Evolutionary conservation across 2,113 vertebrate species (phyloP).

Genomic region (Rhombomys opimus): DNA sequence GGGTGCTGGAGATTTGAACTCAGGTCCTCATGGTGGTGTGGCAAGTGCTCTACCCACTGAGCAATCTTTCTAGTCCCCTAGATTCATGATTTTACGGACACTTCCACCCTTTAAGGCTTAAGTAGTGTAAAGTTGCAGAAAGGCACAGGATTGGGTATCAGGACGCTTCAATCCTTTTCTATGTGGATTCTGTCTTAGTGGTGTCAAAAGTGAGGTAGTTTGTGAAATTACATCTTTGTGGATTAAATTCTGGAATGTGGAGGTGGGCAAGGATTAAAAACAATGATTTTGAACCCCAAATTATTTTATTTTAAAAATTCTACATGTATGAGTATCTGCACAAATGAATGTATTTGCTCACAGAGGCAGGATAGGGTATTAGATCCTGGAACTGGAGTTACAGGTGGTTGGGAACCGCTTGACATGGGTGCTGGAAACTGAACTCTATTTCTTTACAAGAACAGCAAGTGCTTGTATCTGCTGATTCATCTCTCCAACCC

Average conservation of each 20-base stretch:
- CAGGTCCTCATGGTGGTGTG: too few relatives aligned
- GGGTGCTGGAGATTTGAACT: neutral
- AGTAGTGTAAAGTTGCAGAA: neutral
- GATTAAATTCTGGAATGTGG: neutral
- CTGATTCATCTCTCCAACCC: neutral
- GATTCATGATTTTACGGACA: neutral
- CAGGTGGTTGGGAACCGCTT: neutral
- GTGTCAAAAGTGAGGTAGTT: neutral
- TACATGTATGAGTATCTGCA: neutral
- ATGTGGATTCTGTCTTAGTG: neutral
- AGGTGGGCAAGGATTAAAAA: accelerated
- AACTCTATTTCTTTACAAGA: neutral
- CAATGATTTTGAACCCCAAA: neutral
- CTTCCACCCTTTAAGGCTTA: neutral
- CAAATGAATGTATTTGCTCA: neutral
- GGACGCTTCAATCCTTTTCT: neutral
- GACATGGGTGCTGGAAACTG: neutral
- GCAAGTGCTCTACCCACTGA: neutral
- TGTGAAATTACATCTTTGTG: neutral
- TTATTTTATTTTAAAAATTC: neutral
- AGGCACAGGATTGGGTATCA: neutral
- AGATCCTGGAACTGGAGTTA: neutral
- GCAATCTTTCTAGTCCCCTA: too few relatives aligned
- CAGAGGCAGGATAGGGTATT: neutral
- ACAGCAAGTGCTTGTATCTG: neutral